Conservation (phyloP, 2,888 invertebrate species). For the Cetonia aurata region DNA sequence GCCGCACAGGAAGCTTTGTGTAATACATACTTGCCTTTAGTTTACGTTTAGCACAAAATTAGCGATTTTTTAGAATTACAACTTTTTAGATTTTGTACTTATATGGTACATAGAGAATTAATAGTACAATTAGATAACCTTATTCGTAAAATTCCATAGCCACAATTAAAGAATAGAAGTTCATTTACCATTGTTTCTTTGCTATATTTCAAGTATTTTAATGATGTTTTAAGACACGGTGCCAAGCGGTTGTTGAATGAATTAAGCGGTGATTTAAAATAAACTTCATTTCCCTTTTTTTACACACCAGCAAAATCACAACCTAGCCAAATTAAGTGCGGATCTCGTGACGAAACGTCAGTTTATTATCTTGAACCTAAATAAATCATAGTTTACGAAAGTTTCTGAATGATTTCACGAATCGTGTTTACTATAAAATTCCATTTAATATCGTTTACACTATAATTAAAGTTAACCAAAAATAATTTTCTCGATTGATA, state of each 20-base stretch:
- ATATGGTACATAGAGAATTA: too few relatives aligned
- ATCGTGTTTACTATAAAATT: slow-evolving; percentile 37
- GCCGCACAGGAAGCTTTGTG: too few relatives aligned
- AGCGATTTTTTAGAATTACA: too few relatives aligned
- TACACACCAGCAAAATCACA: background rate
- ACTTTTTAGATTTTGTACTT: too few relatives aligned
- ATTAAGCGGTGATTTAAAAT: slow-evolving; percentile 39
- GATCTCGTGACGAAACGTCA: slow-evolving; percentile 1
- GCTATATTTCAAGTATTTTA: slow-evolving; percentile 10
- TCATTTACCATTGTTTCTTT: slow-evolving; percentile 7
- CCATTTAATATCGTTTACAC: background rate
- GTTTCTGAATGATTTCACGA: slow-evolving; percentile 22
- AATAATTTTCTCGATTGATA: slow-evolving; percentile 19
- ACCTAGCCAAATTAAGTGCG: slow-evolving; percentile 18
- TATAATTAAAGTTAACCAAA: slow-evolving; percentile 25
- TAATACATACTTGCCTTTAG: too few relatives aligned
- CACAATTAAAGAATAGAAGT: slow-evolving; percentile 7
- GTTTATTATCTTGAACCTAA: slow-evolving; percentile 12
- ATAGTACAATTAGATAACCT: background rate
- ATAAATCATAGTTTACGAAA: slow-evolving; percentile 30
- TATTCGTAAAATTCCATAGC: slow-evolving; percentile 17
- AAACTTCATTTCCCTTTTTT: slow-evolving; percentile 29
- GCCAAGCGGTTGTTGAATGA: slow-evolving; percentile 29
- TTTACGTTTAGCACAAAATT: too few relatives aligned
- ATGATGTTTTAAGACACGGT: slow-evolving; percentile 37